Evolutionary conservation across 2,797 vertebrate species (phyloP).

Genomic region (Acanthornis magna): DNA sequence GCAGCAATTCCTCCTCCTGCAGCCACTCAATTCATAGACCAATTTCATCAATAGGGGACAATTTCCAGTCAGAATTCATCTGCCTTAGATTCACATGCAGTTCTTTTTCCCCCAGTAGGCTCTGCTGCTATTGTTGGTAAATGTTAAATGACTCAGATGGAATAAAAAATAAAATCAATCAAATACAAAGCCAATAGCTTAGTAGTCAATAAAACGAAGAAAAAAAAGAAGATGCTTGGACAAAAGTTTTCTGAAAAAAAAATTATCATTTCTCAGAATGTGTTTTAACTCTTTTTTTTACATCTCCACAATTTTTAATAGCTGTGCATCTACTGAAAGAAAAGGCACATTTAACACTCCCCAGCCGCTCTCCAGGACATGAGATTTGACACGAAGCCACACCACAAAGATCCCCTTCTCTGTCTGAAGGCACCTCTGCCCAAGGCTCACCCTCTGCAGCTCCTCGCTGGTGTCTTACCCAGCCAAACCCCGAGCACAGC

Average conservation of each 20-base stretch:
- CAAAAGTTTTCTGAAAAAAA: neutral
- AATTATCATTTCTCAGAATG: neutral
- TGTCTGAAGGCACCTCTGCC: neutral
- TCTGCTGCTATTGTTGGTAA: neutral
- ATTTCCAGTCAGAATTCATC: neutral
- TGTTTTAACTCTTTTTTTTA: neutral
- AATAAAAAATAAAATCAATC: neutral
- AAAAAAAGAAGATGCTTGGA: neutral
- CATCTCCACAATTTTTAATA: neutral
- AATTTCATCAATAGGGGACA: neutral
- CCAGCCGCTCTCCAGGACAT: neutral
- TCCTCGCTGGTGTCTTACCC: neutral
- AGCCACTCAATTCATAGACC: neutral
- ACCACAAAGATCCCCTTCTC: neutral
- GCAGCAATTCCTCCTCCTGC: neutral
- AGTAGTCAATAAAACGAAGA: neutral
- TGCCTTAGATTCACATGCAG: neutral
- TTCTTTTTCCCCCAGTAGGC: neutral
- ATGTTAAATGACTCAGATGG: neutral
- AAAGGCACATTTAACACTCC: neutral
- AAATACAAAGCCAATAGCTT: neutral
- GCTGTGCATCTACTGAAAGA: neutral
- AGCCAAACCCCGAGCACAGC: neutral
- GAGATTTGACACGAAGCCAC: rapidly evolving
- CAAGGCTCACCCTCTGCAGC: too few species aligned